Conservation (phyloP, 2,797 vertebrate genomes). For the Geotrypetes seraphini region DNA sequence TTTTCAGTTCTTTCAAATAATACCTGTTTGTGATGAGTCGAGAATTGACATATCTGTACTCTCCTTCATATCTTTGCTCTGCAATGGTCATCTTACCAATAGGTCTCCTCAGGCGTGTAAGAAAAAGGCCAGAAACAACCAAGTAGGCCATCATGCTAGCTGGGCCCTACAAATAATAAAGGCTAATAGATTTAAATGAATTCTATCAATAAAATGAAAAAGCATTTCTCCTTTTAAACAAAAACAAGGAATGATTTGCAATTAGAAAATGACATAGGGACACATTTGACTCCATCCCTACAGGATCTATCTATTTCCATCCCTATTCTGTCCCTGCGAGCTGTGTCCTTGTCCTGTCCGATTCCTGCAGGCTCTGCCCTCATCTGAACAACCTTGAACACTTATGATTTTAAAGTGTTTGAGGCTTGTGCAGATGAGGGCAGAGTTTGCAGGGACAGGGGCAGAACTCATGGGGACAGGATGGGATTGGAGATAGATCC, state of each 20-base stretch:
- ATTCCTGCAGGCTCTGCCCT: no score
- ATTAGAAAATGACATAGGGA: no score
- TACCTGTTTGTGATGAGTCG: constrained; percentile 96
- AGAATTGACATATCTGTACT: constrained; percentile 94
- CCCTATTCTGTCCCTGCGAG: no score
- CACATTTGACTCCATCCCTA: no score
- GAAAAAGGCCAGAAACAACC: constrained; percentile 84
- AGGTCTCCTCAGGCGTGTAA: constrained; percentile 87
- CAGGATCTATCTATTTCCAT: no score
- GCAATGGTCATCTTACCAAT: constrained; percentile 91
- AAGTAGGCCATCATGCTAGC: constrained; percentile 88
- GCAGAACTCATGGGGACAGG: no score
- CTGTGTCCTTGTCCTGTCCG: no score
- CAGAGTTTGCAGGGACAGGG: no score
- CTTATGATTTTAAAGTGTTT: no score
- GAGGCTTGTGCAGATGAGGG: no score
- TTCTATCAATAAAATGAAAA: background rate
- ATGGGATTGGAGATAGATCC: no score
- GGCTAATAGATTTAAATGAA: background rate
- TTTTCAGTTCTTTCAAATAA: background rate
- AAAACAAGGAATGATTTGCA: background rate
- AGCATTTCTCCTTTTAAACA: background rate
- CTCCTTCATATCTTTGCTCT: constrained; percentile 92
- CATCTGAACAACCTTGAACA: no score
- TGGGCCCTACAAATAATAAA: constrained; percentile 65